Base-by-base conservation (phyloP, 2,888 invertebrate genomes). In the Tetrapedia diversipes region DNA sequence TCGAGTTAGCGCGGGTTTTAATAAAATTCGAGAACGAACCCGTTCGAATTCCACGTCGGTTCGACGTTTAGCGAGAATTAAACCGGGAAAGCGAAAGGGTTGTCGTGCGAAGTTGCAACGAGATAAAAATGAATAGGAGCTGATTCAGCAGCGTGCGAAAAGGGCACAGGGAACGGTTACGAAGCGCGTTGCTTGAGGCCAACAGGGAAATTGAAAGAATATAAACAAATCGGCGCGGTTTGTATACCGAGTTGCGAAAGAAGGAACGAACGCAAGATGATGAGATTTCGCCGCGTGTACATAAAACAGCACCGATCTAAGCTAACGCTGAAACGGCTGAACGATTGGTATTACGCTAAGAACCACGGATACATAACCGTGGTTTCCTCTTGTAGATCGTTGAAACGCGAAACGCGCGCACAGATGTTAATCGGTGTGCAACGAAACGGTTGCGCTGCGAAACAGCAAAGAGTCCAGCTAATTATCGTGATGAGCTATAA, bases 401-500 rank as follows among this genome's bases (percentile, higher is more conserved):
- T 54, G 43, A 54, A 80, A 70, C 39, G 37, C 41, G 37, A 53
- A 59, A 39, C 39, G 45, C 64, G 24, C 64, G 19, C 32, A 19
- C 37, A 69, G 32, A 4, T 39, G 53, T 66, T 79, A 60, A 53
- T 69, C 43, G 29, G 24, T 29, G 54, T 39, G 37, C 56, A 63
- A 69, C 66, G 61, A 47, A 63, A 69, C 66, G 61, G 51, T 56
- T 61, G 53, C 56, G 73, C 75, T 65, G 75, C 72, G 67, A 65
- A 63, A 27, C 64, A 61, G 65, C 69, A 79, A 82, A 71, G 77
- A 77, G 82, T 61, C 39, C 65, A 68, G 65, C 69, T 82, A 82
- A 82, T 82, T 80, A 82, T 82, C 80, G 54, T 51, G 71, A 77
- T 61, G 68, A 72, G 61, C 60, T 67, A 57, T 73, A 82, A 82